Base-by-base conservation (phyloP, 1,140 invertebrate species). In the Nebria ingens region DNA sequence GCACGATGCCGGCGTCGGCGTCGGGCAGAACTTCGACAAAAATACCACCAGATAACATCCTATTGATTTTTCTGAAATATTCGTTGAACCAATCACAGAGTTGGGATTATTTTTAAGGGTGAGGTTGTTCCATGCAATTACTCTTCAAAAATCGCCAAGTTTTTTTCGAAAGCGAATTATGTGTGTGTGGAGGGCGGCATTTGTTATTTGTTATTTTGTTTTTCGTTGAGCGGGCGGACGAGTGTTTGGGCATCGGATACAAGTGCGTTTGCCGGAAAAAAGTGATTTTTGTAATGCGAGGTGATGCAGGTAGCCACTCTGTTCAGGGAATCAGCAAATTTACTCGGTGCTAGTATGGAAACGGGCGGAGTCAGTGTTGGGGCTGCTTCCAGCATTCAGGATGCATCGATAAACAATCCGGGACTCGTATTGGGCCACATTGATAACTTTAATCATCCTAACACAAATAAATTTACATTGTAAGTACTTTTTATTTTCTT, bases 241-340 rank as follows among this genome's bases (percentile, higher is more conserved):
- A 34, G 29, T 34, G 29, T 34, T 34, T n/a, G n/a, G n/a, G n/a
- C n/a, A n/a, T n/a, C n/a, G n/a, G n/a, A 45, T 11, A 45, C 9
- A 45, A 45, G 40, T 45, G 40, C 17, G 40, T 45, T 45, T 45
- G 3, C n/a, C n/a, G n/a, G n/a, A n/a, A 17, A 45, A 45, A 45
- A 45, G 15, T 45, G 40, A 17, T 45, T n/a, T n/a, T n/a, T n/a
- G 17, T 17, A 45, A 17, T 45, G 40, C 6, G 17, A 45, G 17
- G 9, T 57, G 65, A 84, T 84, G 82, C 82, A 84, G 75, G 81
- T 84, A 66, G 82, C 82, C 64, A 83, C 80, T 69, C 66, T 84
- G 65, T 84, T 84, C 68, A 76, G 81, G 59, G 82, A 84, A 72
- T 80, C 80, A 65, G 78, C 81, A 64, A 81, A 79, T 64, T 74